A percentile compares a stretch with the other conserved stretches of the same genome.
These are phyloP conservation scores for Patagioenas fasciata DNA, from an alignment of 2,113 vertebrate species.

Conservation along the genomic window DNA sequence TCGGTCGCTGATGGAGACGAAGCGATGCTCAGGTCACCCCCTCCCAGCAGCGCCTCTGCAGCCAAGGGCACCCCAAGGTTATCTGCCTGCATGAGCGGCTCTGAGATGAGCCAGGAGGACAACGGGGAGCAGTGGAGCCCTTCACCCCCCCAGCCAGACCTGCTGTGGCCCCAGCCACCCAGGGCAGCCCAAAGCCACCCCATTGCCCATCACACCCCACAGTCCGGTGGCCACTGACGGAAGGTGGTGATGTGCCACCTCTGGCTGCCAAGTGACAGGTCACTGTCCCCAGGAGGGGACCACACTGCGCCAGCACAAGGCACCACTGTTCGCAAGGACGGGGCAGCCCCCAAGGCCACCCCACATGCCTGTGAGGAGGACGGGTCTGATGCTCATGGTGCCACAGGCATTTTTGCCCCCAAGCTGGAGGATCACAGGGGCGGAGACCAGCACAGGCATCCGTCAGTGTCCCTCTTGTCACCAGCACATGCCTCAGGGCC, in stretches of 20 bases:
- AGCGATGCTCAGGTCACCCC: not conserved
- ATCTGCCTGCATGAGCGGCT: accelerated
- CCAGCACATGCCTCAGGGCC: accelerated
- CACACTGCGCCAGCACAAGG: not conserved
- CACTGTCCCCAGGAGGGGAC: not conserved
- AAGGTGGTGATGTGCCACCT: not conserved
- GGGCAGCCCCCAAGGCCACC: not conserved
- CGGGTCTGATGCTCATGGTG: accelerated
- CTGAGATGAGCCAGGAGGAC: not conserved
- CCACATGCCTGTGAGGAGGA: accelerated
- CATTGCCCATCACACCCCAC: accelerated
- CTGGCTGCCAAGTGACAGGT: not conserved
- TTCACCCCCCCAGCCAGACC: not conserved
- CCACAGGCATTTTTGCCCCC: accelerated
- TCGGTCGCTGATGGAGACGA: not conserved
- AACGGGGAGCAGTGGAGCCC: not conserved
- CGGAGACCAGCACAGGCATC: not conserved
- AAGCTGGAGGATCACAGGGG: not conserved
- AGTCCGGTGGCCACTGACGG: not conserved
- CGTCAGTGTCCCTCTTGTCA: not conserved
- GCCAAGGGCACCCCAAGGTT: not conserved
- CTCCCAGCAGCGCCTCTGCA: accelerated
- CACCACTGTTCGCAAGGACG: not conserved
- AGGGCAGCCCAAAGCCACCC: not conserved
- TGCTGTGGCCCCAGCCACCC: not conserved